These are phyloP conservation scores for Orchestes rusci DNA, from an alignment of 2,888 invertebrate genomes.

Conservation along the genomic window DNA sequence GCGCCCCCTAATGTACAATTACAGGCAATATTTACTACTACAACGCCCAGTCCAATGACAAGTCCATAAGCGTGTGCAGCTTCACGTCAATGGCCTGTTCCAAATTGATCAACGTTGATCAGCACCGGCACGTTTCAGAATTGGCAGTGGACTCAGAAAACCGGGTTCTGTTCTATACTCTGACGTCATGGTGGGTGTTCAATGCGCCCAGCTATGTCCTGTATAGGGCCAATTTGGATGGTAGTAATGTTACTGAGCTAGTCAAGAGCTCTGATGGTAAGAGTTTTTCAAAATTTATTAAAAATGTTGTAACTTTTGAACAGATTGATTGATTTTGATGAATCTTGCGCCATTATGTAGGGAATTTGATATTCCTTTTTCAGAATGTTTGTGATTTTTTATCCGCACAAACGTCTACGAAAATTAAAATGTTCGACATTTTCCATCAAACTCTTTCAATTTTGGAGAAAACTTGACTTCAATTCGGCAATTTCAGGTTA, in stretches of 20 bases:
- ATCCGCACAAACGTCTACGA: too few species aligned
- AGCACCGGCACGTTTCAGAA: slow-evolving; percentile 49
- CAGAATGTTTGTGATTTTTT: too few species aligned
- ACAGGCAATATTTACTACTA: slow-evolving; percentile 50
- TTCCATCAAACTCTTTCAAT: too few species aligned
- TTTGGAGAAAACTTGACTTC: too few species aligned
- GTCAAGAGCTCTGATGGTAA: slow-evolving; percentile 33
- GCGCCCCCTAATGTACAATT: too few species aligned
- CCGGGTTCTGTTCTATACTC: slow-evolving; percentile 53
- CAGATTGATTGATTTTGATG: not conserved
- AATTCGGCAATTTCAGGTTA: slow-evolving; percentile 33
- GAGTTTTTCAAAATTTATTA: not conserved
- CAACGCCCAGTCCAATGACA: slow-evolving; percentile 34
- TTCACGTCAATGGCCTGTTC: slow-evolving; percentile 35
- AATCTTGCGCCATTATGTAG: not conserved
- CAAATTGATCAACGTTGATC: slow-evolving; percentile 47
- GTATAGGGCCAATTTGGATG: slow-evolving; percentile 50
- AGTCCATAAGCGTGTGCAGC: slow-evolving; percentile 39
- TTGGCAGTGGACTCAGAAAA: slow-evolving; percentile 58
- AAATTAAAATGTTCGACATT: too few species aligned
- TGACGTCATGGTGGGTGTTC: slow-evolving; percentile 43
- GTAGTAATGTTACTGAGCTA: slow-evolving; percentile 44
- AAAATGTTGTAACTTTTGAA: too few species aligned
- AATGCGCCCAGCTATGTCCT: slow-evolving; percentile 46
- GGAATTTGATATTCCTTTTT: too few species aligned